A percentile compares a stretch with the other conserved stretches of the same genome.
Evolutionary conservation across 2,797 vertebrate species (phyloP).

Genomic region (Okamejei kenojei): DNA sequence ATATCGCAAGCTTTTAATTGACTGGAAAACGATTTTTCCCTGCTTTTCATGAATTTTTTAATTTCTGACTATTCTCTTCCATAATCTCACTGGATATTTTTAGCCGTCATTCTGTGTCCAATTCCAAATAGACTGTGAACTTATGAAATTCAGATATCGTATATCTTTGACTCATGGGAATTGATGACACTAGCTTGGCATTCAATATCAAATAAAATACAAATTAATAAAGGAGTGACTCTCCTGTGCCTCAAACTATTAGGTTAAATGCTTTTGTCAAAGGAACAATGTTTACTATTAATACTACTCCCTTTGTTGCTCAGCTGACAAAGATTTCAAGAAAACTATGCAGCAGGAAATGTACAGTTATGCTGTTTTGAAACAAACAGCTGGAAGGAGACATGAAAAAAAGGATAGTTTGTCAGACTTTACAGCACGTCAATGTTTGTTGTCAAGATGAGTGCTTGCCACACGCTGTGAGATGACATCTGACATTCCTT

Average conservation of each 20-base stretch:
- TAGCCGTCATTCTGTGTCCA: not conserved
- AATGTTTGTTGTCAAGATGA: not conserved
- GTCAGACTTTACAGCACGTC: constrained; percentile 12
- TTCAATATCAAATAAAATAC: not conserved
- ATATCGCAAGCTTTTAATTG: not conserved
- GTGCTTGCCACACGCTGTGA: not conserved
- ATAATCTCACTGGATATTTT: not conserved
- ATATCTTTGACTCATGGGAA: not conserved
- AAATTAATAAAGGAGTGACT: not conserved
- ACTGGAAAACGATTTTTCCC: not conserved
- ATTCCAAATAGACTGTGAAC: not conserved
- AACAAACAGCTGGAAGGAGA: not conserved
- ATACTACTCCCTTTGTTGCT: constrained; percentile 9
- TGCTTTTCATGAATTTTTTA: not conserved
- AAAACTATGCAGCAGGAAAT: not conserved
- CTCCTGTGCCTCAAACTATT: not conserved
- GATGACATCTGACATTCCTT: not conserved
- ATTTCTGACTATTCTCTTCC: not conserved
- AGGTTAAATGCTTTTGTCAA: not conserved
- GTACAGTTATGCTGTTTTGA: too few relatives aligned
- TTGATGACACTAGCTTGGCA: not conserved
- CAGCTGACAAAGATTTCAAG: not conserved
- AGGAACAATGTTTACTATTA: not conserved
- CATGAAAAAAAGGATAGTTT: not conserved
- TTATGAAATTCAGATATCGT: not conserved